phyloP scores from a whole-genome alignment of 2,113 vertebrate genomes.

The Lepus americanus region DNA sequence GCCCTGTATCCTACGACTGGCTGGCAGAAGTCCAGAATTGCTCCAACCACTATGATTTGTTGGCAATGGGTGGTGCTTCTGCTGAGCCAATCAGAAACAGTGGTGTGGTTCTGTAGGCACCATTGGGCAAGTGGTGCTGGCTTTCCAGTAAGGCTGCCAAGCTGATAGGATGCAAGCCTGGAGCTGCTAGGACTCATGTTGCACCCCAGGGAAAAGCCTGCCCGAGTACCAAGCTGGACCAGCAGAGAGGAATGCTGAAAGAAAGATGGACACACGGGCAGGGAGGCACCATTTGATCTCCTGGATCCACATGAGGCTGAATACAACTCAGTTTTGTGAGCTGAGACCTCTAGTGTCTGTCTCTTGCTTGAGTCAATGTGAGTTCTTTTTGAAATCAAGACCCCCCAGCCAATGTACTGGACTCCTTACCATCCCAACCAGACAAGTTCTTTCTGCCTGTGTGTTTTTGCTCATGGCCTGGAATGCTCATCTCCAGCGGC shows the following conservation, averaged over 20 bases:
- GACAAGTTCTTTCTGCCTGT: not conserved
- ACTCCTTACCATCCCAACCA: not conserved
- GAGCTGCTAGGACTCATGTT: not conserved
- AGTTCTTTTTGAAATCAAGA: not conserved
- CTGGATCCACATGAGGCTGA: not conserved
- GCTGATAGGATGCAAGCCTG: not conserved
- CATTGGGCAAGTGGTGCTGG: not conserved
- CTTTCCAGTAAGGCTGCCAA: not conserved
- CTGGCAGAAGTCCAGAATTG: not conserved
- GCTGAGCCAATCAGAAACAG: not conserved
- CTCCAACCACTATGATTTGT: not conserved
- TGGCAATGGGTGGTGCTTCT: constrained; percentile 22
- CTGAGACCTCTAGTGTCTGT: not conserved
- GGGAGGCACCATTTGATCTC: not conserved
- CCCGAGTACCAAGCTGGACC: not conserved
- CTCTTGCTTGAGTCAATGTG: not conserved
- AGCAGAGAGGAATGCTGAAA: not conserved
- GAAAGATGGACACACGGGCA: not conserved
- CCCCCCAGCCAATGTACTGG: not conserved
- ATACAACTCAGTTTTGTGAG: constrained; percentile 3
- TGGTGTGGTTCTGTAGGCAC: not conserved
- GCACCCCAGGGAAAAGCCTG: not conserved
- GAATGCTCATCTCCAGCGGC: not conserved
- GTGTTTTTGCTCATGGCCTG: not conserved
- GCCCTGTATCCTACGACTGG: not conserved